phyloP scores from a whole-genome alignment of 1,140 invertebrate species.

The Luehdorfia chinensis region DNA sequence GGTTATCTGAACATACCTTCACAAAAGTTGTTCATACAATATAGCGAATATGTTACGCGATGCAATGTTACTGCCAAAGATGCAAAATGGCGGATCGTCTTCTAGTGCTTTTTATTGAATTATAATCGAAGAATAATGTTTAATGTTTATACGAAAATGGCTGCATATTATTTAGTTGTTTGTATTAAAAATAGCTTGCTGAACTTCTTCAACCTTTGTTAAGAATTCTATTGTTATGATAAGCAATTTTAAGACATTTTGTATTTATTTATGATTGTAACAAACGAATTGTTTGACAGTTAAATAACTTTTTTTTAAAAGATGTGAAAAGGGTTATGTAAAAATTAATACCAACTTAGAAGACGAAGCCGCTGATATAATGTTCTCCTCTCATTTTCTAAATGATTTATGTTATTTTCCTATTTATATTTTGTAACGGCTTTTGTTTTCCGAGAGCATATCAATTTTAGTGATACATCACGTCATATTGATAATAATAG shows the following conservation, averaged over 20 bases:
- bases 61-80: conserved; percentile 40
- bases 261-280: too few species aligned
- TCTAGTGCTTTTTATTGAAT: background rate
- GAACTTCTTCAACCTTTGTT: too few species aligned
- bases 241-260: too few species aligned
- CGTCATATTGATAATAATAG: conserved; percentile 49
- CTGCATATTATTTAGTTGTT: too few species aligned
- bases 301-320: too few species aligned
- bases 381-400: conserved; percentile 33
- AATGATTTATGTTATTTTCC: too few species aligned
- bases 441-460: conserved; percentile 55
- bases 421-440: conserved; percentile 49
- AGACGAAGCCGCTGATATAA: conserved; percentile 27
- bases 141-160: too few species aligned
- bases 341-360: conserved; percentile 20
- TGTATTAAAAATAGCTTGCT: too few species aligned
- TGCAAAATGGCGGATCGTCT: conserved; percentile 18
- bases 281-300: too few species aligned
- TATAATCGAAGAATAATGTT: too few species aligned
- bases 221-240: too few species aligned
- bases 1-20: conserved; percentile 4
- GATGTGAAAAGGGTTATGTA: too few species aligned
- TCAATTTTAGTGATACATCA: conserved; percentile 59
- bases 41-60: background rate
- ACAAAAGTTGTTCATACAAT: conserved; percentile 3